Base-by-base conservation (phyloP, 2,888 invertebrate genomes). In the Himalopsyche anomala region DNA sequence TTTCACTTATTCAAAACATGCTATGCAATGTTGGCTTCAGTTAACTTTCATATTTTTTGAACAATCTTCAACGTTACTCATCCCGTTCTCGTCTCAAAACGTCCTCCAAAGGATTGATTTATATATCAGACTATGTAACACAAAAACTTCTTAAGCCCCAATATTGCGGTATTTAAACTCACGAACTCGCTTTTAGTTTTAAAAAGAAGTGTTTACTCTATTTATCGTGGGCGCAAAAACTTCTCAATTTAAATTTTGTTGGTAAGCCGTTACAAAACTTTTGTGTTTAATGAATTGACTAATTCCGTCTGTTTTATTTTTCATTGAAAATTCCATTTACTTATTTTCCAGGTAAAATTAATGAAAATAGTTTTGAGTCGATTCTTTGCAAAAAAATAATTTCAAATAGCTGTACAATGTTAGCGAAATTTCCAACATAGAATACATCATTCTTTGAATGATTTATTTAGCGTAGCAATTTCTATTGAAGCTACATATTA, bases 31-130 rank as follows among this genome's bases (percentile, higher is more conserved):
- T 74, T 74, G 12, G 38, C 74, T 74, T 74, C 38, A 8, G 74
- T 19, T 74, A 36, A 74, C 38, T 74, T 74, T 74, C 74, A 38
- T 74, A 74, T 74, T 74, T 74, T 28, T 74, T 36, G 12, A 74
- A 36, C 28, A 36, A 36, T 74, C 3, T 74, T 36, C 38, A 74
- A 15, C 28, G 15, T 38, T 36, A 15, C 74, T 74, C 74, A 74
- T 15, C 11, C 74, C 38, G 38, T 12, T 11, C 15, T 15, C 15
- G 8, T 36, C 81, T 81, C 81, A 28, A 19, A 28, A 19, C 51
- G 17, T 54, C 81, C 54, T 55, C 17, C 54, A 15, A 81, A 55
- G 36, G 81, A 81, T 81, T 81, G 81, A 81, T 81, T 81, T 81
- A 81, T 81, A 81, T 17, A 80, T 80, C 80, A 51, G 80, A 19